Evolutionary conservation across 2,113 vertebrate species (phyloP), one percentile per base, ranked within the genome.

Genomic region (Zingel zingel): DNA sequence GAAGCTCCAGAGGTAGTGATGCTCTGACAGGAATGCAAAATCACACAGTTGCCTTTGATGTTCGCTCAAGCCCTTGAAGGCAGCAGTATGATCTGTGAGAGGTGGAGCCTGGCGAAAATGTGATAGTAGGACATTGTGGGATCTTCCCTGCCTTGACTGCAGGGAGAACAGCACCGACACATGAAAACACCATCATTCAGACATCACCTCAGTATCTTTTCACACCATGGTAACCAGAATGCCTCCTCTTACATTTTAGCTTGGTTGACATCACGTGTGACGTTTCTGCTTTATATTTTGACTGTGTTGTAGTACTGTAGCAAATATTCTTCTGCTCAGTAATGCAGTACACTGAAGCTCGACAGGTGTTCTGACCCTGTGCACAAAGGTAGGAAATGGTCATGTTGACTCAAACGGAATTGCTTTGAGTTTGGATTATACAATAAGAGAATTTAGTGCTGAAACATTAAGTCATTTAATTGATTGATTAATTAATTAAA

Each of bases 11-110:
- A 83, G 92, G 81, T 92, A 91, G 84, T 87, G 91, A 89, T 87
- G 84, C 81, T 93, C 91, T 92, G 89, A 91, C 85, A 86, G 86
- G 90, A 93, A 93, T 91, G 88, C 87, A 71, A 84, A 91, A 93
- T 91, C 85, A 74, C 91, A 84, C 78, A 65, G 86, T 58, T 72
- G 51, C 89, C 88, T 95, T 94, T 94, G 90, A 94, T 94, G 92
- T 93, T 87, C 61, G 63, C 84, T 90, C 79, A 85, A 92, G 89
- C 79, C 84, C 90, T 93, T 89, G 86, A 90, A 94, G 93, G 92
- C 88, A 87, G 86, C 86, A 64, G 69, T 67, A 50, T 92, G 90
- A 88, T 92, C 86, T 77, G 83, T 51, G 65, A 80, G 88, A 91
- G 88, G 89, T 82, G 88, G 88, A 89, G 86, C 80, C 91, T 92